Evolutionary conservation across 2,797 vertebrate genomes (phyloP).

Genomic region (Botia almorhae): DNA sequence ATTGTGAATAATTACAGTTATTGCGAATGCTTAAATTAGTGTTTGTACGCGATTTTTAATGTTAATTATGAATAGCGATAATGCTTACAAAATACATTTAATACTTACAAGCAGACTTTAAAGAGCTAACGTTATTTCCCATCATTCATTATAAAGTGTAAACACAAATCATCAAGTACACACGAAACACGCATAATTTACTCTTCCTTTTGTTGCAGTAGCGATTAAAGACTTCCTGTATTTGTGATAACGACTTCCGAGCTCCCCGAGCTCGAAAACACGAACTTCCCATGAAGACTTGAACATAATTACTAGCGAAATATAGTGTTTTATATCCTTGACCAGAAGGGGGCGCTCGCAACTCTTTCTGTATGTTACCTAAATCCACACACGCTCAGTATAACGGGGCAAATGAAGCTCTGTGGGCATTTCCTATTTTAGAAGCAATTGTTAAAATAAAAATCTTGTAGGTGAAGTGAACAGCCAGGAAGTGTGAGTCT

Average conservation of each 20-base stretch:
- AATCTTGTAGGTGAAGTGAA: slow-evolving; percentile 12
- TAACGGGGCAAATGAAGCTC: slow-evolving; percentile 24
- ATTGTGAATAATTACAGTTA: no score
- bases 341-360: slow-evolving; percentile 6
- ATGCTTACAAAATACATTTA: no score
- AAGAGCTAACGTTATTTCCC: no score
- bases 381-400: background rate
- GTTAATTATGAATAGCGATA: no score
- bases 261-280: background rate
- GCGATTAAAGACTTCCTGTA: background rate
- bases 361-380: background rate
- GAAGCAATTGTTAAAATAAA: slow-evolving; percentile 27
- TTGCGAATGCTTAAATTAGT: no score
- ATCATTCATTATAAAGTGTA: no score
- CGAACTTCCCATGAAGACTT: background rate
- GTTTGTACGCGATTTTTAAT: no score
- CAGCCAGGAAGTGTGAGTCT: slow-evolving; percentile 4
- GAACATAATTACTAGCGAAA: background rate
- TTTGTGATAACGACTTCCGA: background rate
- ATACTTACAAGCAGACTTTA: no score
- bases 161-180: background rate
- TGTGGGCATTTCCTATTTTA: slow-evolving; percentile 11
- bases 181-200: background rate
- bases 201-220: background rate
- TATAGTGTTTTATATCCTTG: background rate